Evolutionary conservation across 2,888 invertebrate genomes (phyloP).

Genomic region (Crepidodera aurea): DNA sequence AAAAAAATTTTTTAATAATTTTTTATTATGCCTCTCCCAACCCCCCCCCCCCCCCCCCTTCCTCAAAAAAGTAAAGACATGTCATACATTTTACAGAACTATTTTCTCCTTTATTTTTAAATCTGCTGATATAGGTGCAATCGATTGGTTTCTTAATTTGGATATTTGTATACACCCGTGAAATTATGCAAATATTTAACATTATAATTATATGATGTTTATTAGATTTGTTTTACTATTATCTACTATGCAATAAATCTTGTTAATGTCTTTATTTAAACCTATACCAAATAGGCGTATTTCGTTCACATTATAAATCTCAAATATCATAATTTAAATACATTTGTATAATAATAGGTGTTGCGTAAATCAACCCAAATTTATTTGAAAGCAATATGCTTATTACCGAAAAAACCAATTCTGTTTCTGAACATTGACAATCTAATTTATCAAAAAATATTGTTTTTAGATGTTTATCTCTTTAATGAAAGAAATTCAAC

Average conservation of each 20-base stretch:
- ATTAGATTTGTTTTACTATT: too few species aligned
- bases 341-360: background rate
- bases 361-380: background rate
- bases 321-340: background rate
- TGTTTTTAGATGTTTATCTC: constrained; percentile 22
- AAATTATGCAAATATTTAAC: too few species aligned
- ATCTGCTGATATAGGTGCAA: too few species aligned
- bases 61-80: too few species aligned
- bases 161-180: too few species aligned
- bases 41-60: too few species aligned
- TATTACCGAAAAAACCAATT: constrained; percentile 3
- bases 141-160: too few species aligned
- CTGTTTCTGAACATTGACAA: constrained; percentile 8
- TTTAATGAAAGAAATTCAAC: constrained; percentile 22
- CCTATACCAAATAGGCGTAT: background rate
- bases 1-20: too few species aligned
- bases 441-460: constrained; percentile 22
- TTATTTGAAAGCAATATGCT: constrained; percentile 4
- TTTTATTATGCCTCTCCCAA: too few species aligned
- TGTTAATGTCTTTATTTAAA: background rate
- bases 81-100: too few species aligned
- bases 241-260: constrained; percentile 7
- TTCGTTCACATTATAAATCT: background rate
- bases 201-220: too few species aligned
- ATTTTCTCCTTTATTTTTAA: too few species aligned